Percentiles rank a stretch among this genome's conserved stretches.
These are phyloP conservation scores for Tetanocera ferruginea DNA, from an alignment of 2,888 invertebrate species.

Conservation along the genomic window DNA sequence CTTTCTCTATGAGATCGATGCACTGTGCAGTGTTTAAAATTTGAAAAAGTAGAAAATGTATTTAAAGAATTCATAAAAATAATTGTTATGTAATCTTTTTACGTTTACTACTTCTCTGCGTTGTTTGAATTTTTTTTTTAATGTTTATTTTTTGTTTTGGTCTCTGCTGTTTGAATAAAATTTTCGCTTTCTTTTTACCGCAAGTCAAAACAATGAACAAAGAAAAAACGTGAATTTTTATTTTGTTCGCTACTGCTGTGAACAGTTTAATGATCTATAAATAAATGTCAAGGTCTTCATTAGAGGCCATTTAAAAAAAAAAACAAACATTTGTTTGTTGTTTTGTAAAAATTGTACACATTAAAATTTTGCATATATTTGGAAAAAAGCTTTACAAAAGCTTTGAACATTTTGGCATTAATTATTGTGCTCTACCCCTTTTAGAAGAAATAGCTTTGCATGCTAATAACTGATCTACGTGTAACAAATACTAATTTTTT, in stretches of 20 bases:
- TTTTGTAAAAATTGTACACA: background rate
- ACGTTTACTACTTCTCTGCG: background rate
- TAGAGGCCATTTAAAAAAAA: background rate
- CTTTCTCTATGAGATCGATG: no score
- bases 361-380: no score
- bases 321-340: background rate
- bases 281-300: slow-evolving; percentile 66
- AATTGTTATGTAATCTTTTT: slow-evolving; percentile 12
- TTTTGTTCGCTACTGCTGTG: slow-evolving; percentile 41
- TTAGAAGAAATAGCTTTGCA: no score
- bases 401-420: no score
- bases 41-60: background rate
- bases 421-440: no score
- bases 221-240: slow-evolving; percentile 9
- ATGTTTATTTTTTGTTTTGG: slow-evolving; percentile 8
- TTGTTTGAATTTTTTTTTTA: slow-evolving; percentile 16
- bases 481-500: no score
- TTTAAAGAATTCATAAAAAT: background rate
- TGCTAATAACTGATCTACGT: no score
- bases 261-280: slow-evolving; percentile 59
- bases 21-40: no score
- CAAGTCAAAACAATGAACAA: background rate
- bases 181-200: background rate
- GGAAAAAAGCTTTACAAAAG: no score
- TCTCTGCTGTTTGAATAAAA: background rate